Evolutionary conservation across 2,888 invertebrate species (phyloP).

Genomic region (Galerucella calmariensis): DNA sequence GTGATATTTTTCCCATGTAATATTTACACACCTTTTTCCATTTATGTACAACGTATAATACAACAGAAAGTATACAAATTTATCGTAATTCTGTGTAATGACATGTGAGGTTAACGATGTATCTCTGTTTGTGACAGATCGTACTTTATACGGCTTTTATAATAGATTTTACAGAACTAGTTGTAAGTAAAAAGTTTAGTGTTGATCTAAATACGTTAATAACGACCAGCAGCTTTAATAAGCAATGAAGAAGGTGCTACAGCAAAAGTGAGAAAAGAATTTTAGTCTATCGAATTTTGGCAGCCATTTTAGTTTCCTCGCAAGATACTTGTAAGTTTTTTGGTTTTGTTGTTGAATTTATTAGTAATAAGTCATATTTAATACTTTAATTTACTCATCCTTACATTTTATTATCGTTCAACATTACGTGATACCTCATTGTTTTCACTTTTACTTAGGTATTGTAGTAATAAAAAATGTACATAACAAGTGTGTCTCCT

Average conservation of each 20-base stretch:
- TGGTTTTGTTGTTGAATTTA: conserved; percentile 28
- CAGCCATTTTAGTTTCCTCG: conserved; percentile 50
- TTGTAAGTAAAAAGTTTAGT: conserved; percentile 9
- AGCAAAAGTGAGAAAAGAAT: conserved; percentile 41
- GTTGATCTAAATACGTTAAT: conserved; percentile 10
- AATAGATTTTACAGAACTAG: conserved; percentile 22
- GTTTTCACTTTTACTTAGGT: background rate
- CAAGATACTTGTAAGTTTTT: conserved; percentile 54
- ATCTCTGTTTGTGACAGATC: conserved; percentile 47
- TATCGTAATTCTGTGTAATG: conserved; percentile 40
- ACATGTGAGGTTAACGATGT: conserved; percentile 47
- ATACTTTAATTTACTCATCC: background rate
- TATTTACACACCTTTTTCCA: conserved; percentile 15
- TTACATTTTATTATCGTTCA: background rate
- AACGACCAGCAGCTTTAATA: conserved; percentile 7
- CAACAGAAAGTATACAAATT: conserved; percentile 28
- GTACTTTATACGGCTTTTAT: conserved; percentile 31
- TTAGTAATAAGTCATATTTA: background rate
- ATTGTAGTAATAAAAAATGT: background rate
- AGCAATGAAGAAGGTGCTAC: conserved; percentile 38
- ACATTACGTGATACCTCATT: background rate
- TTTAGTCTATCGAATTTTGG: conserved; percentile 46
- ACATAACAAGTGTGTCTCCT: conserved; percentile 13
- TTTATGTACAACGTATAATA: conserved; percentile 5
- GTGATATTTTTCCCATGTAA: conserved; percentile 37